Evolutionary conservation across 2,888 invertebrate species (phyloP).

Genomic region (Spisula solida): DNA sequence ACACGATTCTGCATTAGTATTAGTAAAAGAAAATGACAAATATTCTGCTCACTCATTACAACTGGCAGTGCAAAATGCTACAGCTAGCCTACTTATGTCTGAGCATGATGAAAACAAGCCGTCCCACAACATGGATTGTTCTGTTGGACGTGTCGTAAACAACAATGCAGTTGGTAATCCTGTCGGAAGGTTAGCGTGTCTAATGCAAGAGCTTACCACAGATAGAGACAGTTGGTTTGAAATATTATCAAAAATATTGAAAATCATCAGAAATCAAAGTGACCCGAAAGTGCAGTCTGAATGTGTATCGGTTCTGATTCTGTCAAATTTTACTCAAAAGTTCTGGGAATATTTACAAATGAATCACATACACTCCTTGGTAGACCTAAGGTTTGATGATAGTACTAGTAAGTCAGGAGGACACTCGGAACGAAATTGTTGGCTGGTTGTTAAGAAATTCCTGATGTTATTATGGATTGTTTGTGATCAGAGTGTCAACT

Average conservation of each 20-base stretch:
- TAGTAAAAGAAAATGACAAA: neutral
- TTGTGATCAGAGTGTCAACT: conserved; percentile 77
- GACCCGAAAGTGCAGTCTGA: conserved; percentile 21
- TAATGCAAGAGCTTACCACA: neutral
- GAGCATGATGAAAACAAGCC: neutral
- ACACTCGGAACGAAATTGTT: conserved; percentile 60
- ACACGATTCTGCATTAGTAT: neutral
- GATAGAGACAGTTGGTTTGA: conserved; percentile 27
- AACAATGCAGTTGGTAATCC: neutral
- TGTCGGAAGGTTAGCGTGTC: neutral
- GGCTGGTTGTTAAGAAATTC: conserved; percentile 77
- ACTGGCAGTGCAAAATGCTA: neutral
- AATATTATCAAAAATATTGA: conserved; percentile 3
- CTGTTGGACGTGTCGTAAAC: neutral
- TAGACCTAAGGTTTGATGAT: conserved; percentile 65
- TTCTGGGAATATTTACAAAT: conserved; percentile 41
- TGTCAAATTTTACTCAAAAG: conserved; percentile 36
- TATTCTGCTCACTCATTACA: neutral
- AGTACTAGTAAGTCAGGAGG: neutral
- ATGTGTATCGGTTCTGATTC: conserved; percentile 21
- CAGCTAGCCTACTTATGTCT: neutral
- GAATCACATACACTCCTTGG: conserved; percentile 20
- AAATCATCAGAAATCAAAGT: conserved; percentile 26
- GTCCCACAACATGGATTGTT: neutral
- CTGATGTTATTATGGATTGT: conserved; percentile 83